Evolutionary conservation across 2,888 invertebrate species (phyloP).

Genomic region (Dasypogon diadema): DNA sequence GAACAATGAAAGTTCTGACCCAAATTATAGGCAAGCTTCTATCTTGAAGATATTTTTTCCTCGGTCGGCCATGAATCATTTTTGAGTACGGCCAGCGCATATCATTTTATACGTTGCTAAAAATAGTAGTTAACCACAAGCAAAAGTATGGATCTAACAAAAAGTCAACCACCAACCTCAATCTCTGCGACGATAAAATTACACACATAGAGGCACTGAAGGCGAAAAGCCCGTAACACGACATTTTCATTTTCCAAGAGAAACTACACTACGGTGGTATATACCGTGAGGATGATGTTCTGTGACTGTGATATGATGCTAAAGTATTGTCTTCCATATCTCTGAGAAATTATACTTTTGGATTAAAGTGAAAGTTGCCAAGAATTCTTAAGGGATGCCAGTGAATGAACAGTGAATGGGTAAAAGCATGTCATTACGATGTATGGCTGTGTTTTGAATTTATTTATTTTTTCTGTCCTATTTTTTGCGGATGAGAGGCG

Average conservation of each 20-base stretch:
- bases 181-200: slow-evolving; percentile 28
- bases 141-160: slow-evolving; percentile 27
- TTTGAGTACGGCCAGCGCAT: neutral
- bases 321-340: slow-evolving; percentile 6
- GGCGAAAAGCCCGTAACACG: slow-evolving; percentile 19
- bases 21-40: neutral
- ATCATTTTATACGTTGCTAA: slow-evolving; percentile 24
- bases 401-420: neutral
- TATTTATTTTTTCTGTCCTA: too few species aligned
- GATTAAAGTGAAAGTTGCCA: slow-evolving; percentile 24
- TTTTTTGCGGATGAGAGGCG: too few species aligned
- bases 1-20: slow-evolving; percentile 28
- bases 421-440: too few species aligned
- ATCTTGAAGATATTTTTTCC: neutral
- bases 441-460: too few species aligned
- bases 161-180: slow-evolving; percentile 29
- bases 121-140: slow-evolving; percentile 30
- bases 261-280: neutral
- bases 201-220: slow-evolving; percentile 19
- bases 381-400: slow-evolving; percentile 22
- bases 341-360: neutral
- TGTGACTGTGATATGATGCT: too few species aligned
- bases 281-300: too few species aligned
- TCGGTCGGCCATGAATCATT: neutral
- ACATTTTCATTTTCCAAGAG: slow-evolving; percentile 20